Evolutionary conservation across 2,113 vertebrate species (phyloP).

Genomic region (Triplophysa rosa): DNA sequence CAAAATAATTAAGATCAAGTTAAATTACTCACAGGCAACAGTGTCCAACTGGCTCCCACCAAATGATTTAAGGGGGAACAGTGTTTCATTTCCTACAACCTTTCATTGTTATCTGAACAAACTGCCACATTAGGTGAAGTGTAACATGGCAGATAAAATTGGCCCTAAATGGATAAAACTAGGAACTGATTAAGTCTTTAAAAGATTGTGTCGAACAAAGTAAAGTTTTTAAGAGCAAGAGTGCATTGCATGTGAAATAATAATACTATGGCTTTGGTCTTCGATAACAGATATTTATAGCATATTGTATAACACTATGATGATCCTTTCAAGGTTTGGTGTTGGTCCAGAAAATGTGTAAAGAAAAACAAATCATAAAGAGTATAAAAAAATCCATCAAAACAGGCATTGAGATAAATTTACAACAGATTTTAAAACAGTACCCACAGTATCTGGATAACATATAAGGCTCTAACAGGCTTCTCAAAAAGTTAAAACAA

Average conservation of each 20-base stretch:
- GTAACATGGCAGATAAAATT: neutral
- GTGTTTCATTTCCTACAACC: neutral
- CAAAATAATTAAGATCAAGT: constrained; percentile 2
- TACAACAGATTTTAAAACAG: neutral
- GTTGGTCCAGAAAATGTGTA: neutral
- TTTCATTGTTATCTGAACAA: neutral
- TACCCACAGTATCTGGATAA: neutral
- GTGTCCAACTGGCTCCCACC: neutral
- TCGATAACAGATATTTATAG: neutral
- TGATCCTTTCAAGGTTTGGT: neutral
- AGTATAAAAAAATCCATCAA: neutral
- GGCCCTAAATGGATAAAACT: neutral
- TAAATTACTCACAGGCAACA: neutral
- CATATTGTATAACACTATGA: neutral
- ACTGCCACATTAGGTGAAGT: neutral
- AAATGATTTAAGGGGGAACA: neutral
- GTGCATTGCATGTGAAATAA: neutral
- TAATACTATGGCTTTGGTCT: neutral
- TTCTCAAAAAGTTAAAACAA: neutral
- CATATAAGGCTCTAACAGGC: neutral
- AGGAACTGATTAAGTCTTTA: neutral
- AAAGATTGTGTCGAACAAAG: neutral
- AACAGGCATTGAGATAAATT: neutral
- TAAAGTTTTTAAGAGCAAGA: neutral
- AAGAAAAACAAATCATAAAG: neutral